These are phyloP conservation scores for Scaptomyza parva DNA, from an alignment of 2,888 invertebrate genomes.

Conservation along the genomic window DNA sequence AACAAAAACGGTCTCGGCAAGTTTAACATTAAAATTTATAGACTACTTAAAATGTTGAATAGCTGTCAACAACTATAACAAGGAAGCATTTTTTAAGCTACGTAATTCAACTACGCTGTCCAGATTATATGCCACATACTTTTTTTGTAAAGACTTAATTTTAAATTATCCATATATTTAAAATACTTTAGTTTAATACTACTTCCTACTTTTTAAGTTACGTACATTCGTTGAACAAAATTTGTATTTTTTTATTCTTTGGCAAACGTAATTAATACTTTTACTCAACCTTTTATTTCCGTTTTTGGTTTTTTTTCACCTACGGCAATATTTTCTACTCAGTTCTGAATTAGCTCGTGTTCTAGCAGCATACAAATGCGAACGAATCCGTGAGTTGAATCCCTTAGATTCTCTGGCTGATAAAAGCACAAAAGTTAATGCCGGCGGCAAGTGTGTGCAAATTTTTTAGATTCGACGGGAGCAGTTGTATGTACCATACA, in stretches of 20 bases:
- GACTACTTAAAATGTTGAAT: slow-evolving; percentile 13
- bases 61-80: slow-evolving; percentile 1
- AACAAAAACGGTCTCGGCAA: background rate
- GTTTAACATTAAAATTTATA: slow-evolving; percentile 51
- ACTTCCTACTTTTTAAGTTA: too few species aligned
- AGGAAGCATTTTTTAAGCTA: too few species aligned
- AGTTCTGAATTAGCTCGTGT: slow-evolving; percentile 56
- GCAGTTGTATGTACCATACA: background rate
- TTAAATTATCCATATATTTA: too few species aligned
- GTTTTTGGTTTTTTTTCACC: slow-evolving; percentile 32
- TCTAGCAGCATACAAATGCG: slow-evolving; percentile 57
- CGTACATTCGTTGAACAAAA: slow-evolving; percentile 8
- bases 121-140: too few species aligned
- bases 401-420: slow-evolving; percentile 51
- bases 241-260: slow-evolving; percentile 12
- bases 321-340: slow-evolving; percentile 41
- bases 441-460: slow-evolving; percentile 57
- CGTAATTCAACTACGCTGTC: background rate
- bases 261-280: slow-evolving; percentile 67
- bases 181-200: too few species aligned
- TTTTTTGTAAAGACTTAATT: too few species aligned
- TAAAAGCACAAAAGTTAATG: slow-evolving; percentile 66
- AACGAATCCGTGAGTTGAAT: slow-evolving; percentile 28
- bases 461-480: slow-evolving; percentile 20
- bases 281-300: slow-evolving; percentile 15